Evolutionary conservation across 2,113 vertebrate species (phyloP).

Genomic region (Fregata magnificens): DNA sequence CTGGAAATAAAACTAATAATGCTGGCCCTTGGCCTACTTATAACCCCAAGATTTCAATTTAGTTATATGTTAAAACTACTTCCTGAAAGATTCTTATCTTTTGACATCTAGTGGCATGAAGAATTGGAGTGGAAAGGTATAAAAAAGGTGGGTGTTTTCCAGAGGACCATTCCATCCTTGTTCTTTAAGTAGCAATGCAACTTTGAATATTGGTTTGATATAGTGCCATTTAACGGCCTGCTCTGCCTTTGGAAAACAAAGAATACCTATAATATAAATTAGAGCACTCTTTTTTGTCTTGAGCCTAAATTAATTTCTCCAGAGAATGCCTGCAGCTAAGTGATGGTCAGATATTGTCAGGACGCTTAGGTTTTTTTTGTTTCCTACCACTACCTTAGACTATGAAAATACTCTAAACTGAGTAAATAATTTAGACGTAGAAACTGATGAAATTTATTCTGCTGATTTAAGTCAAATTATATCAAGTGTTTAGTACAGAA

Average conservation of each 20-base stretch:
- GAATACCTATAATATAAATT: background rate
- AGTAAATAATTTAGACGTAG: background rate
- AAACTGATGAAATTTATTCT: background rate
- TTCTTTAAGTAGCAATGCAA: background rate
- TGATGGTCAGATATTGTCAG: background rate
- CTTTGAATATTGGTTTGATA: background rate
- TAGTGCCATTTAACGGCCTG: background rate
- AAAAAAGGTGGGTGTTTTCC: background rate
- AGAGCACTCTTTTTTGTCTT: background rate
- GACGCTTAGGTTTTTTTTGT: background rate
- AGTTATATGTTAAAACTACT: slow-evolving; percentile 11
- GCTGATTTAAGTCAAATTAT: background rate
- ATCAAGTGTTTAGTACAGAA: background rate
- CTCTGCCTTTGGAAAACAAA: background rate
- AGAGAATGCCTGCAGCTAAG: background rate
- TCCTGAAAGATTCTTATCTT: background rate
- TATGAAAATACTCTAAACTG: background rate
- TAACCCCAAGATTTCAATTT: background rate
- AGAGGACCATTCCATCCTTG: accelerated
- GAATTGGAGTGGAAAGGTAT: background rate
- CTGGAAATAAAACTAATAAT: background rate
- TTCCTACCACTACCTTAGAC: background rate
- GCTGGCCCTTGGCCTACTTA: background rate
- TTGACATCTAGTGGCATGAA: background rate
- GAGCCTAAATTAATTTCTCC: background rate